Evolutionary conservation across 1,140 invertebrate species (phyloP).

Genomic region (Solen grandis): DNA sequence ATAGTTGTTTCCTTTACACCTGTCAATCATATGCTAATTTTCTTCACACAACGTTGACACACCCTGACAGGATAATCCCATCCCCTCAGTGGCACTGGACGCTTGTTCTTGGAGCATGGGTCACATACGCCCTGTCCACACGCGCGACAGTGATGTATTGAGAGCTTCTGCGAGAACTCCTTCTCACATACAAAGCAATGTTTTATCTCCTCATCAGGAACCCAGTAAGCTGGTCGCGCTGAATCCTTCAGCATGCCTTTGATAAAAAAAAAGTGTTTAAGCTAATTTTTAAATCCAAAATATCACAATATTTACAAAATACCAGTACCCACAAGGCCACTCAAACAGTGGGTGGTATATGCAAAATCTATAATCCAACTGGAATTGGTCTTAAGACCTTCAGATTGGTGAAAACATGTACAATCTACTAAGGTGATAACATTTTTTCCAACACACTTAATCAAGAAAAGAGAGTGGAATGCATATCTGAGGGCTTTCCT

Average conservation of each 20-base stretch:
- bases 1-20: too few relatives aligned
- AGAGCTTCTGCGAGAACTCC: slow-evolving; percentile 83
- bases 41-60: slow-evolving; percentile 80
- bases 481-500: too few relatives aligned
- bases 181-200: slow-evolving; percentile 86
- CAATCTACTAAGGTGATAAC: neutral
- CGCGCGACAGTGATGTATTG: slow-evolving; percentile 88
- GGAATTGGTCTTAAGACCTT: too few relatives aligned
- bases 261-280: slow-evolving; percentile 50
- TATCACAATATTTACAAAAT: neutral
- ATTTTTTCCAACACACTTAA: too few relatives aligned
- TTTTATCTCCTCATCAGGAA: slow-evolving; percentile 87
- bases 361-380: too few relatives aligned
- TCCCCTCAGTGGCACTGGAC: slow-evolving; percentile 80
- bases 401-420: neutral
- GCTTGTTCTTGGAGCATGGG: slow-evolving; percentile 78
- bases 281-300: neutral
- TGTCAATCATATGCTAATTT: too few relatives aligned
- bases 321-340: too few relatives aligned
- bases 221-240: slow-evolving; percentile 90
- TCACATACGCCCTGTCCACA: slow-evolving; percentile 83
- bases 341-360: too few relatives aligned
- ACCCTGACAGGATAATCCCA: slow-evolving; percentile 82
- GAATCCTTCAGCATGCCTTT: slow-evolving; percentile 89
- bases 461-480: too few relatives aligned